These are phyloP conservation scores for Solenodon paradoxus DNA, from an alignment of 2,113 vertebrate genomes.

Conservation along the genomic window DNA sequence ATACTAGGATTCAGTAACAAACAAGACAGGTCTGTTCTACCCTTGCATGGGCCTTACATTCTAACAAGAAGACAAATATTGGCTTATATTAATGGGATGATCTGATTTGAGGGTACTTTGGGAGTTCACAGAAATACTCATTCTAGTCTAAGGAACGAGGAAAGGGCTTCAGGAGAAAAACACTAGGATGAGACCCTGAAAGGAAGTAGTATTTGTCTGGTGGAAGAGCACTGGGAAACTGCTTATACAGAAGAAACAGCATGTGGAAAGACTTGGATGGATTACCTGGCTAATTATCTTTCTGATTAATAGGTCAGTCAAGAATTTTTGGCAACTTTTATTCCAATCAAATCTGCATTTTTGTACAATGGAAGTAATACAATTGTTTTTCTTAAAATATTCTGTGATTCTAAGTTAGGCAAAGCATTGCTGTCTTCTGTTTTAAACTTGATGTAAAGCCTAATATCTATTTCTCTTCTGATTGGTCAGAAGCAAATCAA, in stretches of 20 bases:
- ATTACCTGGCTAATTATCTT: not conserved
- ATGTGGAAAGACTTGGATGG: not conserved
- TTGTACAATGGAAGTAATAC: not conserved
- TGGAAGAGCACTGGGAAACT: not conserved
- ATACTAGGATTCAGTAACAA: not conserved
- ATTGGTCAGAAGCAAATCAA: not conserved
- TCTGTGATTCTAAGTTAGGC: not conserved
- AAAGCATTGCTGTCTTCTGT: not conserved
- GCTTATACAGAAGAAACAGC: not conserved
- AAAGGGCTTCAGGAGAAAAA: not conserved
- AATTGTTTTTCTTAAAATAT: constrained; percentile 17
- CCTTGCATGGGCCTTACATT: not conserved
- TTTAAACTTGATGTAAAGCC: not conserved
- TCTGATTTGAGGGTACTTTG: not conserved
- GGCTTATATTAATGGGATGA: not conserved
- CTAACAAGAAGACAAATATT: not conserved
- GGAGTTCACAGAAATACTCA: not conserved
- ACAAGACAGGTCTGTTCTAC: not conserved
- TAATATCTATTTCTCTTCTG: not conserved
- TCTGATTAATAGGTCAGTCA: not conserved
- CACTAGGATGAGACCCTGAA: not conserved
- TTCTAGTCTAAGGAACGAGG: not conserved
- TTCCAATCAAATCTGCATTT: constrained; percentile 24
- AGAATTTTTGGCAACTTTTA: not conserved
- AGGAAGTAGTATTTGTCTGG: not conserved